A percentile compares a stretch with the other conserved stretches of the same genome.
Conservation (phyloP, 1,140 invertebrate species). For the Drosophila tsacasi region DNA sequence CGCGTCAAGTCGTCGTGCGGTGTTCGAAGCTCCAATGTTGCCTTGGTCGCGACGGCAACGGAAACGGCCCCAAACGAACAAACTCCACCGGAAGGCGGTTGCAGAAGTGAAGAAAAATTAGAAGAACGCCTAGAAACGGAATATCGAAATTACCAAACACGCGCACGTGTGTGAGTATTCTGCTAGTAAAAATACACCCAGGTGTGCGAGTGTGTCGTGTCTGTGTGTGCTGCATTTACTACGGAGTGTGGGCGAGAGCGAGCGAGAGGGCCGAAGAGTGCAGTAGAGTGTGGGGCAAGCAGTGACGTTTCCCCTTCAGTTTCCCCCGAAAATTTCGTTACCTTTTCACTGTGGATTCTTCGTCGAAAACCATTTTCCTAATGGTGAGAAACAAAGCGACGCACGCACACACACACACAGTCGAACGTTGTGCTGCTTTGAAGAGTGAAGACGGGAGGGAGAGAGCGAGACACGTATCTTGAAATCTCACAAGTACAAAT, state of each 20-base stretch:
- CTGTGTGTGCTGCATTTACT: constrained; percentile 62
- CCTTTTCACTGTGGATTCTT: constrained; percentile 43
- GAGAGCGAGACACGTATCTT: constrained; percentile 48
- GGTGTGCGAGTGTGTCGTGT: constrained; percentile 15
- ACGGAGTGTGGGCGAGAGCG: constrained; percentile 61
- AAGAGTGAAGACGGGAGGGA: constrained; percentile 12
- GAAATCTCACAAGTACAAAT: constrained; percentile 19
- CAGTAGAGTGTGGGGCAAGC: constrained; percentile 57
- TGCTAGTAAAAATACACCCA: constrained; percentile 12
- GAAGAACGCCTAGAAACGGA: constrained; percentile 53
- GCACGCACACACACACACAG: constrained; percentile 25
- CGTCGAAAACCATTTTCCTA: constrained; percentile 34
- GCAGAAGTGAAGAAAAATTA: constrained; percentile 41
- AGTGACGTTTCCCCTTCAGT: constrained; percentile 27
- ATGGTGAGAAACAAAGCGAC: constrained; percentile 40
- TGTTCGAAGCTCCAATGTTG: constrained; percentile 37
- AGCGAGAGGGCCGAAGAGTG: constrained; percentile 54
- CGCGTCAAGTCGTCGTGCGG: constrained; percentile 47
- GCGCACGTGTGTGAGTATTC: constrained; percentile 45
- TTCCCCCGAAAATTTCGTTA: constrained; percentile 9
- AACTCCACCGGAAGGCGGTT: constrained; percentile 20
- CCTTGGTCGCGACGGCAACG: constrained; percentile 22
- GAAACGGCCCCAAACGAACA: constrained; percentile 16
- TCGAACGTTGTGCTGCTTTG: not conserved
- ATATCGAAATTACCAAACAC: constrained; percentile 55